Evolutionary conservation across 2,113 vertebrate species (phyloP).

Genomic region (Charina bottae): DNA sequence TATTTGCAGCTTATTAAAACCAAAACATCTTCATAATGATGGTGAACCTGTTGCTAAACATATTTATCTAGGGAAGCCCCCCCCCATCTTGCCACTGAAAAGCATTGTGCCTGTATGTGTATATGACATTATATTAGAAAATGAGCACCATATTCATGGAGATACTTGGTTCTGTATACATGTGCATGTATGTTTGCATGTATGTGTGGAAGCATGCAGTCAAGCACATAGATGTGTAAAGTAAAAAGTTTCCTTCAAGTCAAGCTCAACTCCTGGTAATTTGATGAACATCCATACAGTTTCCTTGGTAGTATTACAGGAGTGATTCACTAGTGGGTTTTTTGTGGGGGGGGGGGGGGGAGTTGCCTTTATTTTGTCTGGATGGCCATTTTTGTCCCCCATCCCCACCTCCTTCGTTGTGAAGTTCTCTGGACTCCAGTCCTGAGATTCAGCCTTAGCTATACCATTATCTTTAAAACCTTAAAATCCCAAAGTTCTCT

Average conservation of each 20-base stretch:
- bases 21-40: too few relatives aligned
- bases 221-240: neutral
- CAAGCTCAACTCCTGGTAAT: neutral
- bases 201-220: too few relatives aligned
- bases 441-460: neutral
- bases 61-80: too few relatives aligned
- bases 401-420: neutral
- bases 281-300: neutral
- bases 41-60: too few relatives aligned
- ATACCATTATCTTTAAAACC: neutral
- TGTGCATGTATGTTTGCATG: too few relatives aligned
- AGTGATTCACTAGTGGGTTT: neutral
- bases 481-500: neutral
- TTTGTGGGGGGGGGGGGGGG: neutral
- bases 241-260: neutral
- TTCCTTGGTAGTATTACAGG: neutral
- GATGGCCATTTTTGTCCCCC: neutral
- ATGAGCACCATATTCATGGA: too few relatives aligned
- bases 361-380: neutral
- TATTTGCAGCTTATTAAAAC: too few relatives aligned
- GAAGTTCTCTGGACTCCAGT: neutral
- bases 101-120: too few relatives aligned
- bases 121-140: too few relatives aligned
- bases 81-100: too few relatives aligned
- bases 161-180: too few relatives aligned